Evolutionary conservation across 2,888 invertebrate species (phyloP).

Genomic region (Sepiola atlantica): DNA sequence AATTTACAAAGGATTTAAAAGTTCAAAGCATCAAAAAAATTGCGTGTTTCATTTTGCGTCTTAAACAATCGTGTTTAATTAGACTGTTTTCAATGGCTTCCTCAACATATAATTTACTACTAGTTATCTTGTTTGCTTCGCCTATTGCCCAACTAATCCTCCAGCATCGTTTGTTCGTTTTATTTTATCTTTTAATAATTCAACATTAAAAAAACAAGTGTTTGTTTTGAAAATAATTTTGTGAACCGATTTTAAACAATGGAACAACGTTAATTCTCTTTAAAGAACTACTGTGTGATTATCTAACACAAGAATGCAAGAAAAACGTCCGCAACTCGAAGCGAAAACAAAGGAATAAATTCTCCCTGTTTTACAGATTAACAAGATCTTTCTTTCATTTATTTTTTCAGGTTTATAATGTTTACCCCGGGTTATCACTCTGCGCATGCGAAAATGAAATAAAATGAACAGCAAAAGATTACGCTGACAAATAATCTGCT

Average conservation of each 20-base stretch:
- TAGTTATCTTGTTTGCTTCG: not conserved
- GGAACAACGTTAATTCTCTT: conserved; percentile 4
- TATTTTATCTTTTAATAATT: not conserved
- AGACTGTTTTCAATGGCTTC: not conserved
- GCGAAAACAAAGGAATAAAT: conserved; percentile 19
- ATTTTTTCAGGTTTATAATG: not conserved
- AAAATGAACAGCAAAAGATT: not conserved
- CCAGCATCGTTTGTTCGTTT: not conserved
- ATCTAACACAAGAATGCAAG: not conserved
- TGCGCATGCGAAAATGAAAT: not conserved
- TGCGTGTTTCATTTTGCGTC: not conserved
- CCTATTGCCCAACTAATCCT: not conserved
- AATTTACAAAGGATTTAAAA: not conserved
- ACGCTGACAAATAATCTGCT: not conserved
- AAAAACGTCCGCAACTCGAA: not conserved
- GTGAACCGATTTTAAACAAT: conserved; percentile 32
- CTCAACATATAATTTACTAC: not conserved
- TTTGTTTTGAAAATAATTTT: not conserved
- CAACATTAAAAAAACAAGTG: not conserved
- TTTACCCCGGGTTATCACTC: not conserved
- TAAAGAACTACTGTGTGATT: not conserved
- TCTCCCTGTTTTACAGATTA: not conserved
- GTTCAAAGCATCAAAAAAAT: not conserved
- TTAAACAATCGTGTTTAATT: not conserved
- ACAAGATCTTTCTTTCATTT: not conserved